Evolutionary conservation across 2,888 invertebrate species (phyloP).

Genomic region (Drosophila merina): DNA sequence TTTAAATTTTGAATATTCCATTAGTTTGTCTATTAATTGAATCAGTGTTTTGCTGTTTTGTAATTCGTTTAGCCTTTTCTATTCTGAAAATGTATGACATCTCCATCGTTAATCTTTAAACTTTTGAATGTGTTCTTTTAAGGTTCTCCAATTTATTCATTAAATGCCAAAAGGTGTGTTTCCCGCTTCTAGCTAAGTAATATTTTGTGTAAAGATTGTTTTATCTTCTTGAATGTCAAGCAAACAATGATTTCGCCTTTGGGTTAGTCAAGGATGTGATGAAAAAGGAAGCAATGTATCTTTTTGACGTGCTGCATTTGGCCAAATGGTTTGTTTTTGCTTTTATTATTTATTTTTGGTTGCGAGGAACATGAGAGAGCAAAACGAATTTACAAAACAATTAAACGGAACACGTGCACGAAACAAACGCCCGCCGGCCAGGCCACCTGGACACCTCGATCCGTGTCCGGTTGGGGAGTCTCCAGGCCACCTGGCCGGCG

Average conservation of each 20-base stretch:
- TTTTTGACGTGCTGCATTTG: conserved; percentile 60
- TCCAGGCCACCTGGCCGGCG: conserved; percentile 49
- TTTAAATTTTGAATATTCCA: conserved; percentile 13
- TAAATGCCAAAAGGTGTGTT: not conserved
- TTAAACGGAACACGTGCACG: conserved; percentile 72
- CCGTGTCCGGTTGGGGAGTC: conserved; percentile 9
- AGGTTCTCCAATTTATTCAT: too few species aligned
- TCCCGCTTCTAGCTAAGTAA: not conserved
- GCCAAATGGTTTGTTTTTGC: conserved; percentile 46
- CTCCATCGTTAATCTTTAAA: not conserved
- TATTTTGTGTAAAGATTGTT: not conserved
- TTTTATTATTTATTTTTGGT: conserved; percentile 20
- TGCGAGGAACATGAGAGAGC: conserved; percentile 55
- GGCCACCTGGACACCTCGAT: conserved; percentile 16
- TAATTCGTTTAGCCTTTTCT: conserved; percentile 70
- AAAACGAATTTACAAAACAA: conserved; percentile 79
- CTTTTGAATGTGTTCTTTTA: too few species aligned
- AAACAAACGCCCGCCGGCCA: conserved; percentile 56
- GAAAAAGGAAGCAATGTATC: conserved; percentile 37
- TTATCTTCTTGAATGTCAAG: not conserved
- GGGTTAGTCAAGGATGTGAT: conserved; percentile 39
- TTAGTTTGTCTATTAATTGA: too few species aligned
- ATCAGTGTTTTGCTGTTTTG: conserved; percentile 67
- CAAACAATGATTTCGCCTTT: conserved; percentile 10
- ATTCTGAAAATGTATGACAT: not conserved